phyloP scores from a whole-genome alignment of 1,140 invertebrate species.

The Panagrolaimus sp. region DNA sequence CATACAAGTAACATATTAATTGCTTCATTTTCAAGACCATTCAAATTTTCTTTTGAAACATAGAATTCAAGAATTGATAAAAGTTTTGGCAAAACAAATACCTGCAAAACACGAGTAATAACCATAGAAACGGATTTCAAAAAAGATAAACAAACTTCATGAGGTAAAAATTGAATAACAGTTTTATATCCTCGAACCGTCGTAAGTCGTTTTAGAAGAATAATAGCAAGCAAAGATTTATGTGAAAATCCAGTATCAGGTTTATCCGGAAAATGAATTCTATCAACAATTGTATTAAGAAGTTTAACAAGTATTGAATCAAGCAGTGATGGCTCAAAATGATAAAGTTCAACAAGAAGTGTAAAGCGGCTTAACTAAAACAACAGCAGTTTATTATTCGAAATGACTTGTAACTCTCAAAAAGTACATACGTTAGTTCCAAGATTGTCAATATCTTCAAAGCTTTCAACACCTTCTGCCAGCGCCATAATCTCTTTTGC shows the following conservation, averaged over 20 bases:
- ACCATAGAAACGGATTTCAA: not conserved
- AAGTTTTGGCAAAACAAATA: slow-evolving; percentile 11
- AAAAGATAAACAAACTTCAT: not conserved
- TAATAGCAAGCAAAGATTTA: not conserved
- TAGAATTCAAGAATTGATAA: slow-evolving; percentile 1
- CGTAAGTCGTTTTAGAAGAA: not conserved
- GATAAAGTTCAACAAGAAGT: not conserved
- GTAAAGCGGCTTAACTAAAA: slow-evolving; percentile 1
- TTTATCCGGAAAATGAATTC: not conserved
- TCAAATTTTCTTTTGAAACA: not conserved
- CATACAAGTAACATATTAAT: slow-evolving; percentile 29
- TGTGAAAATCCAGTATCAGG: not conserved
- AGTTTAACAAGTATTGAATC: not conserved
- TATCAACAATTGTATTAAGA: not conserved
- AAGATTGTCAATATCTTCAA: not conserved
- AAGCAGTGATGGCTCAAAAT: not conserved
- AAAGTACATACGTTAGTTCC: not conserved
- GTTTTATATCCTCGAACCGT: slow-evolving; percentile 1
- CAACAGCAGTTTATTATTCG: not conserved
- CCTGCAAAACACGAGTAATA: not conserved
- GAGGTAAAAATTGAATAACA: slow-evolving; percentile 10
- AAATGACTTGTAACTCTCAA: not conserved
- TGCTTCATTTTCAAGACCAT: slow-evolving; percentile 13
- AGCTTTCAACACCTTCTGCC: not conserved
- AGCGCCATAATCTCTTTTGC: not conserved